Base-by-base conservation (phyloP, 2,113 vertebrate species). In the Rhizomys pruinosus region DNA sequence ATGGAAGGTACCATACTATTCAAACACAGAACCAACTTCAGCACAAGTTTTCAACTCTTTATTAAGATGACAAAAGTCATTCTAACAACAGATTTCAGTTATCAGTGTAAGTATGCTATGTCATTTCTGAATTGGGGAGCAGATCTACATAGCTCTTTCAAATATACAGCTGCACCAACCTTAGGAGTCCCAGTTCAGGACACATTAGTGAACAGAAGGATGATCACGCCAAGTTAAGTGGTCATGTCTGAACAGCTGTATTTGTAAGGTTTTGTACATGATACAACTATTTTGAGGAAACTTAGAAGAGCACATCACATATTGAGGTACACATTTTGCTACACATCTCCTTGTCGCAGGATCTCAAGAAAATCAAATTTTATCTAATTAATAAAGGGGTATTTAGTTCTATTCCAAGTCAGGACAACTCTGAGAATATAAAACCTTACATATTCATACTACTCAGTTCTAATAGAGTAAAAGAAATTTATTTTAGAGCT, bases 351-450 rank as follows among this genome's bases (percentile, higher is more conserved):
- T 85, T 78, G 64, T 81, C 90, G 64, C 22, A 87, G 34, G 69
- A 82, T 69, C 84, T n/a, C 57, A 91, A 78, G 39, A 34, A 79
- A 94, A 76, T 17, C 25, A 66, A 85, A 72, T 78, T 74, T 84
- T 32, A 86, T 84, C 20, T 85, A 71, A 92, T 66, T 63, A 91
- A 82, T 66, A 86, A 6, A 95, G 23, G 78, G 32, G 17, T 71
- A 91, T 93, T 94, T 15, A 34, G 39, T 84, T 34, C 44, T 23
- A 44, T 11, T 87, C 47, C 4, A 39, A 57, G 52, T 91, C 55
- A 88, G 42, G 29, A 81, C 20, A 95, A 57, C 64, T 64, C 42
- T 81, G 27, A 89, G 71, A 90, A 78, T 23, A 85, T 2, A 80
- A 94, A 94, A 90, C 22, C 12, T 78, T 25, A 89, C 42, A 87